Evolutionary conservation across 2,888 invertebrate species (phyloP).

Genomic region (Theretra japonica): DNA sequence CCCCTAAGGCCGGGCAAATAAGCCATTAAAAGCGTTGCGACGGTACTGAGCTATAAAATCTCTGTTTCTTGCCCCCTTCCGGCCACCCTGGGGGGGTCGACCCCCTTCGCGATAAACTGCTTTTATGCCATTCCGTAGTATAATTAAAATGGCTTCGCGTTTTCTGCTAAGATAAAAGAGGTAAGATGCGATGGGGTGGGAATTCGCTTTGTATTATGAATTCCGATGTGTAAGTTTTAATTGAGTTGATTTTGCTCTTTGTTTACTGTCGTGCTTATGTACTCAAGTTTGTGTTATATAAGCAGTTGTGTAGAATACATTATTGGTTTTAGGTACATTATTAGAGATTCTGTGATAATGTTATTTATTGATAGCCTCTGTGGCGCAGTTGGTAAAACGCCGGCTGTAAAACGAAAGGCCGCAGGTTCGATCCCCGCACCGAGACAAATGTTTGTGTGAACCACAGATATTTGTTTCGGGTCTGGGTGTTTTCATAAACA

Average conservation of each 20-base stretch:
- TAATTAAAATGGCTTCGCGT: slow-evolving; percentile 81
- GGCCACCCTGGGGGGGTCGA: slow-evolving; percentile 49
- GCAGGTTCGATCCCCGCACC: too few relatives aligned
- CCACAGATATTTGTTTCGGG: too few relatives aligned
- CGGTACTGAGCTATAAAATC: slow-evolving; percentile 82
- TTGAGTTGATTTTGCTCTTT: slow-evolving; percentile 14
- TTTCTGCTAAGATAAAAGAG: slow-evolving; percentile 71
- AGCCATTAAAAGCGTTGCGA: slow-evolving; percentile 83
- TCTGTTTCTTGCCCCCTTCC: slow-evolving; percentile 80
- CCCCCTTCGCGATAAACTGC: slow-evolving; percentile 75
- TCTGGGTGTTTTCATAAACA: too few relatives aligned
- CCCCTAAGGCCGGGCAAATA: slow-evolving; percentile 81
- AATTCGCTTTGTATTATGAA: slow-evolving; percentile 26
- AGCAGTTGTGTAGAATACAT: neutral
- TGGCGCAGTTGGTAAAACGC: too few relatives aligned
- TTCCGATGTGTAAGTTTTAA: slow-evolving; percentile 20
- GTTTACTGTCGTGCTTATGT: slow-evolving; percentile 3
- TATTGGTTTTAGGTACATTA: too few relatives aligned
- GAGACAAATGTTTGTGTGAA: too few relatives aligned
- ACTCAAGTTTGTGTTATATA: neutral
- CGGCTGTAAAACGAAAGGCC: too few relatives aligned
- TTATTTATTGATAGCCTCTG: too few relatives aligned
- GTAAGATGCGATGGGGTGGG: slow-evolving; percentile 46
- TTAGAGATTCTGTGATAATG: too few relatives aligned
- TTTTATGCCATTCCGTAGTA: slow-evolving; percentile 79